Evolutionary conservation across 1,140 invertebrate species (phyloP).

Genomic region (Teleopsis dalmanni): DNA sequence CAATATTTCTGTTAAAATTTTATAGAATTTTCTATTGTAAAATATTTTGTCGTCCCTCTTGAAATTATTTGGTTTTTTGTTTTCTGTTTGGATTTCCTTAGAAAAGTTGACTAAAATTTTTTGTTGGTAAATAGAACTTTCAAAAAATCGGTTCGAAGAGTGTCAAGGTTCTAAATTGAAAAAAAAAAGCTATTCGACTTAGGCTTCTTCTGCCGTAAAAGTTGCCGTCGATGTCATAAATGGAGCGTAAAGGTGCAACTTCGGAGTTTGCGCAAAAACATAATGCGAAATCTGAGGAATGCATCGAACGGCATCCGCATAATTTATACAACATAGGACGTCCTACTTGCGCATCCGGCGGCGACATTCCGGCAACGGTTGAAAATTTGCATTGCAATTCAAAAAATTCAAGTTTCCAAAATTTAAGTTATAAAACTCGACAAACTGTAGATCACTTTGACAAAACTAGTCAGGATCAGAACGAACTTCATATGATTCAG

Average conservation of each 20-base stretch:
- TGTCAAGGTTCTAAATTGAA: not conserved
- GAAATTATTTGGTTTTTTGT: slow-evolving; percentile 7
- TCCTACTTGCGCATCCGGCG: slow-evolving; percentile 5
- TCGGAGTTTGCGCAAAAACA: slow-evolving; percentile 10
- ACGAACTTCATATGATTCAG: slow-evolving; percentile 1
- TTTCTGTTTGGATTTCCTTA: slow-evolving; percentile 9
- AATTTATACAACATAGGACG: not conserved
- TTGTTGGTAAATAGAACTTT: slow-evolving; percentile 24
- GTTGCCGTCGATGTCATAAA: slow-evolving; percentile 7
- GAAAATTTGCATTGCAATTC: slow-evolving; percentile 6
- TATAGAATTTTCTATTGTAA: too few relatives aligned
- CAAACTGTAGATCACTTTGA: slow-evolving; percentile 6
- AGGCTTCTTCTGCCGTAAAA: not conserved
- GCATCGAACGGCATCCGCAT: slow-evolving; percentile 5
- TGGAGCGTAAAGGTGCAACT: slow-evolving; percentile 20
- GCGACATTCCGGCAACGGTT: not conserved
- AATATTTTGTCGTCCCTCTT: slow-evolving; percentile 3
- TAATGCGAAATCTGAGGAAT: slow-evolving; percentile 8
- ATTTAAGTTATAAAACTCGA: slow-evolving; percentile 4
- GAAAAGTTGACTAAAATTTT: slow-evolving; percentile 26
- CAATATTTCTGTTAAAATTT: too few relatives aligned
- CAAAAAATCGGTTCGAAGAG: slow-evolving; percentile 7
- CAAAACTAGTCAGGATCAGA: slow-evolving; percentile 1
- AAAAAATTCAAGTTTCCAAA: slow-evolving; percentile 10
- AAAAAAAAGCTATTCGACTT: not conserved